Conservation (phyloP, 2,888 invertebrate genomes). For the Campoplex nolae region DNA sequence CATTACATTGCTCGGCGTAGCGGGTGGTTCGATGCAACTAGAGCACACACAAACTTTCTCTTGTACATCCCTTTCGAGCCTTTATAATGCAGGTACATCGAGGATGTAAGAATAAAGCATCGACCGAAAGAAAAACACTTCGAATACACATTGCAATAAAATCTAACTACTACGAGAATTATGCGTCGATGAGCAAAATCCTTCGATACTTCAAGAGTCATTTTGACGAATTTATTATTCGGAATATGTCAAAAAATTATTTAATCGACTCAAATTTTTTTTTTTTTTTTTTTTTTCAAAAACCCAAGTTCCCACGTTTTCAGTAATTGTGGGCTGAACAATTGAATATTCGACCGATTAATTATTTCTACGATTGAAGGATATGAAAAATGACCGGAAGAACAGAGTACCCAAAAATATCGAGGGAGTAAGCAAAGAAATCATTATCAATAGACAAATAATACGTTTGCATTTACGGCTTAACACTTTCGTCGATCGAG, state of each 20-base stretch:
- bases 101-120: constrained; percentile 4
- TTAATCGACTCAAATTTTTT: neutral
- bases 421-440: neutral
- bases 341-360: no score
- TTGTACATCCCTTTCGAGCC: constrained; percentile 17
- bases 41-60: constrained; percentile 66
- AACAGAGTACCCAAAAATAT: neutral
- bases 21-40: constrained; percentile 78
- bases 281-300: neutral
- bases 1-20: constrained; percentile 76
- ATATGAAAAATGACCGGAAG: neutral
- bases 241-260: neutral
- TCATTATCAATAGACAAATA: constrained; percentile 3
- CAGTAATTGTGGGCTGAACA: no score
- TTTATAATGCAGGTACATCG: constrained; percentile 15
- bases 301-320: neutral
- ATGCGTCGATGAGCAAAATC: neutral
- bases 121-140: neutral
- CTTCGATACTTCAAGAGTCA: neutral
- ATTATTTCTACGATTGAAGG: neutral
- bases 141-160: neutral
- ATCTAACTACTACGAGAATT: neutral
- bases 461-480: neutral
- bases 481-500: constrained; percentile 50
- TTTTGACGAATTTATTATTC: neutral